Evolutionary conservation across 1,140 invertebrate genomes (phyloP).

Genomic region (Zaprionus inermis): DNA sequence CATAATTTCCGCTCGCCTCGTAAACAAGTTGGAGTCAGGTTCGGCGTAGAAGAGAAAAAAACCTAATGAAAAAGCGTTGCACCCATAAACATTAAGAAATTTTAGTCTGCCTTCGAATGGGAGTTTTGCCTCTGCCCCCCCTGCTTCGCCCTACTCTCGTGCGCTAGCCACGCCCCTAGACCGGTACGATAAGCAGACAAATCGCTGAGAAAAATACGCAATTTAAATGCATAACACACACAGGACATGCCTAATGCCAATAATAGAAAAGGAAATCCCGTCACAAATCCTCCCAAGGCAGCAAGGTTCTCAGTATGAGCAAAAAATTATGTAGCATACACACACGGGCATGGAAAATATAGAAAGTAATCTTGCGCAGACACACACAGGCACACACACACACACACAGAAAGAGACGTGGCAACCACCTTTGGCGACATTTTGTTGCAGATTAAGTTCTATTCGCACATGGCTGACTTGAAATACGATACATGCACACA

Average conservation of each 20-base stretch:
- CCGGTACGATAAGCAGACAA: constrained; percentile 81
- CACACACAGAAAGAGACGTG: constrained; percentile 27
- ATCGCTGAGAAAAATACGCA: constrained; percentile 84
- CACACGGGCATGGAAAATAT: constrained; percentile 65
- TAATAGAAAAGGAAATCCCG: constrained; percentile 84
- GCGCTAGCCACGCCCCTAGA: constrained; percentile 22
- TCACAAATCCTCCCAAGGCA: constrained; percentile 82
- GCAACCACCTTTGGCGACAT: constrained; percentile 83
- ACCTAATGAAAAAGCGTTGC: constrained; percentile 80
- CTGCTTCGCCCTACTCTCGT: not conserved
- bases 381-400: constrained; percentile 36
- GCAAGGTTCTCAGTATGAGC: constrained; percentile 55
- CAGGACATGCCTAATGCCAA: constrained; percentile 84
- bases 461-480: constrained; percentile 84
- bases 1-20: constrained; percentile 71
- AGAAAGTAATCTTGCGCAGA: constrained; percentile 76
- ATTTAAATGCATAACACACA: constrained; percentile 85
- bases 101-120: constrained; percentile 43
- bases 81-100: constrained; percentile 82
- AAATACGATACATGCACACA: constrained; percentile 79
- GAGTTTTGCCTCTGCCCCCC: too few relatives aligned
- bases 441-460: constrained; percentile 84
- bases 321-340: constrained; percentile 75
- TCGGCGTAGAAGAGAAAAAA: constrained; percentile 25
- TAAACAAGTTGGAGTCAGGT: constrained; percentile 76